Evolutionary conservation across 2,888 invertebrate species (phyloP), one percentile per base, ranked within the genome.

Genomic region (Pristionchus mayeri): DNA sequence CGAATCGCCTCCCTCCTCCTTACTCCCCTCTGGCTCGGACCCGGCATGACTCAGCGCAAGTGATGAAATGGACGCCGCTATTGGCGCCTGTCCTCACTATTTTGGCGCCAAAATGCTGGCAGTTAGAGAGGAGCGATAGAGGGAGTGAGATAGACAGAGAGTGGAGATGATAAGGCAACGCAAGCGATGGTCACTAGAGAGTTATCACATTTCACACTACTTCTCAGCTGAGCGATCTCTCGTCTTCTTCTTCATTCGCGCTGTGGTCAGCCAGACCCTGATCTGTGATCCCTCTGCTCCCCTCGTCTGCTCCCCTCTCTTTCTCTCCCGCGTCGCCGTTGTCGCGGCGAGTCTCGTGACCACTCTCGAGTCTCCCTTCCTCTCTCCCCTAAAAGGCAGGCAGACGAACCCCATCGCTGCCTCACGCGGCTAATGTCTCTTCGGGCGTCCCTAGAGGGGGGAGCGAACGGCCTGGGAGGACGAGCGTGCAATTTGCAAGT

Each of bases 41-140:
- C 13, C 48, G 16, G 30, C 11, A 40, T 76, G 76, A 76, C 52
- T 48, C 76, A 50, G 27, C 48, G 24, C 76, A 9, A 21, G 48
- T 52, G 48, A 52, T 52, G 48, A 76, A 76, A 48, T 50, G 48
- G 27, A 7, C 34, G 13, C 76, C 76, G 76, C 76, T 24, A 11
- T 16, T 48, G 48, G 30, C 76, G 34, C n/a, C 50, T 1, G 67
- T 16, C 9, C 37, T 37, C 21, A 54, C 67, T 4, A 24, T 37
- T 37, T 52, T 48, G 54, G 54, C 79, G 54, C 44, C 54, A 76
- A 76, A 76, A 76, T 21, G 48, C n/a, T 24, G 44, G 18, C 40
- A 6, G 13, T 1, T 16, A 27, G 30, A 71, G 21, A 21, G 40
- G 44, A 40, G n/a, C 16, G 75, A 44, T 34, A 50, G 34, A 24